A percentile compares a stretch with the other conserved stretches of the same genome.
These are phyloP conservation scores for Tipula vernalis DNA, from an alignment of 2,888 invertebrate species.

Conservation along the genomic window DNA sequence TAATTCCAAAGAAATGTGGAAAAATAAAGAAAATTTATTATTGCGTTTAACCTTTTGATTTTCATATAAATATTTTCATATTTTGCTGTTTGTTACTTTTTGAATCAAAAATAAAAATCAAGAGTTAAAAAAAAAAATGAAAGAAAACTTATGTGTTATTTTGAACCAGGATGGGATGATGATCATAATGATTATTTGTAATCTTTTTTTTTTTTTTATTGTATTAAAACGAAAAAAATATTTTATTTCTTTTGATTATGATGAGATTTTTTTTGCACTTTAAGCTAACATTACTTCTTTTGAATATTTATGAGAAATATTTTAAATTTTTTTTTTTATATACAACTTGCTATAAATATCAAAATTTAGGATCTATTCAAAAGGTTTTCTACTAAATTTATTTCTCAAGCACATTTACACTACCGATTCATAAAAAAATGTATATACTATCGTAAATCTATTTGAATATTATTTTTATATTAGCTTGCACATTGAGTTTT, in stretches of 20 bases:
- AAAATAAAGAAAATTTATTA: background rate
- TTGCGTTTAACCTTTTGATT: slow-evolving; percentile 4
- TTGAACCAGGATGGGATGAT: background rate
- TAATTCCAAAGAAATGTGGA: background rate
- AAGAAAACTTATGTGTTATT: background rate
- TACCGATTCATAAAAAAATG: background rate
- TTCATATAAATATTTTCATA: background rate
- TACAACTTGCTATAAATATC: background rate
- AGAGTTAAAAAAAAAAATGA: background rate
- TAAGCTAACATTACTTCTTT: background rate
- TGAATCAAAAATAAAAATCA: background rate
- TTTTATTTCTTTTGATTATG: background rate
- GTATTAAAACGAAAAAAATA: background rate
- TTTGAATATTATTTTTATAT: background rate
- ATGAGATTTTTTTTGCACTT: background rate
- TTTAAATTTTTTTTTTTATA: background rate
- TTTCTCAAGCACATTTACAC: background rate
- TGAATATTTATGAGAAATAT: background rate
- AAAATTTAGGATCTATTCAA: background rate
- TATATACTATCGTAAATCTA: background rate
- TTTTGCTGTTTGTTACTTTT: background rate
- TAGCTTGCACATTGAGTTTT: background rate
- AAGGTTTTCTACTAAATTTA: background rate
- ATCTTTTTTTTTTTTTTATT: background rate
- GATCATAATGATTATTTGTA: background rate